These are phyloP conservation scores for Griposia aprilina DNA, from an alignment of 2,888 invertebrate genomes.

Conservation along the genomic window DNA sequence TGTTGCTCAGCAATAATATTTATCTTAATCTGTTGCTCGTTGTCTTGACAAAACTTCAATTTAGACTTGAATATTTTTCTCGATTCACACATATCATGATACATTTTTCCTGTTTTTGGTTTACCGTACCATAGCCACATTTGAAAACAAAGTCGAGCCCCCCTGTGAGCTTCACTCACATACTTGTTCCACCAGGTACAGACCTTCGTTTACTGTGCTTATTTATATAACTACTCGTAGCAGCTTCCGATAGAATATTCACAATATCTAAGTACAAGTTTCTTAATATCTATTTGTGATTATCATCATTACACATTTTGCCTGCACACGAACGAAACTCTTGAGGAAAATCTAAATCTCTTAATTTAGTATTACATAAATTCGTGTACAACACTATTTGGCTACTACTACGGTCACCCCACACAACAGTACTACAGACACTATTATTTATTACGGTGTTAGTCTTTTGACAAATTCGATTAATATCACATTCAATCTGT, in stretches of 20 bases:
- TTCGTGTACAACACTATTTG: constrained; percentile 9
- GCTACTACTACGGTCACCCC: constrained; percentile 10
- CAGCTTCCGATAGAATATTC: neutral
- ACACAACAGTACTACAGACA: neutral
- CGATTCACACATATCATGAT: constrained; percentile 2
- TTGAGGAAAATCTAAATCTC: neutral
- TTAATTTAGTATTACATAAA: neutral
- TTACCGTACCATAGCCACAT: too few relatives aligned
- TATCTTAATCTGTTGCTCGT: constrained; percentile 19
- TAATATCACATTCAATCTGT: constrained; percentile 15
- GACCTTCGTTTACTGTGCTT: neutral
- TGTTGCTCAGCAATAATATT: constrained; percentile 12
- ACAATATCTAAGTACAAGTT: neutral
- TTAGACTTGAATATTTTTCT: constrained; percentile 9
- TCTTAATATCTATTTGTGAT: neutral
- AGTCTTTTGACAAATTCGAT: neutral
- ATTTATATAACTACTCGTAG: neutral
- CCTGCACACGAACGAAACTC: too few relatives aligned
- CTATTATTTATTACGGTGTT: constrained; percentile 14
- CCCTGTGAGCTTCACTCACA: constrained; percentile 2
- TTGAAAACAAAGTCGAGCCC: neutral
- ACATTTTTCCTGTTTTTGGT: too few relatives aligned
- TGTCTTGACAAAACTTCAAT: constrained; percentile 9
- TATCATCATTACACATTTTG: neutral
- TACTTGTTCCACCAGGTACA: constrained; percentile 9